These are phyloP conservation scores for Cotesia glomerata DNA, from an alignment of 1,140 invertebrate species.

Conservation along the genomic window DNA sequence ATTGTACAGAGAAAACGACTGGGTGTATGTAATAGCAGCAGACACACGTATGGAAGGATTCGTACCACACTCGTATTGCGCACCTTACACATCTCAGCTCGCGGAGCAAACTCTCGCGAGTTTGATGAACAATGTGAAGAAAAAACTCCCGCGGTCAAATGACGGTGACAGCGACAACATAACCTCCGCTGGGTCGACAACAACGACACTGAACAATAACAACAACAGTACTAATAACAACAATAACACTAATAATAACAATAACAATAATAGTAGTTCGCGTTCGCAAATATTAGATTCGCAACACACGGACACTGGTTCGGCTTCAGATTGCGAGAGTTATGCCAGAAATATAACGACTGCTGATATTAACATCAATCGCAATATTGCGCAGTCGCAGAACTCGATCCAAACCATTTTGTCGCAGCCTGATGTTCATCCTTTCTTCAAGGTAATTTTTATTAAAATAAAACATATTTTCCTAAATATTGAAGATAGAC, in stretches of 20 bases:
- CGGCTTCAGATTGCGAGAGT: constrained; percentile 71
- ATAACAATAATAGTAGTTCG: constrained; percentile 43
- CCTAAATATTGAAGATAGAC: constrained; percentile 8
- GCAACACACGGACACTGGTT: constrained; percentile 63
- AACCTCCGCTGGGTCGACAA: constrained; percentile 28
- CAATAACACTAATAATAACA: no score
- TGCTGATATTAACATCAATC: constrained; percentile 59
- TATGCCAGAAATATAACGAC: constrained; percentile 66
- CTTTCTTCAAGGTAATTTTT: constrained; percentile 79
- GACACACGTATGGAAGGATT: constrained; percentile 90
- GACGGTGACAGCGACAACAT: constrained; percentile 52
- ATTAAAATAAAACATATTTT: neutral
- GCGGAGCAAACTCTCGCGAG: constrained; percentile 74
- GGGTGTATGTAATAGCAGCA: constrained; percentile 93
- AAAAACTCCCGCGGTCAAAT: constrained; percentile 79
- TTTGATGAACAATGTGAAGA: constrained; percentile 74
- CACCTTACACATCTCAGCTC: constrained; percentile 80
- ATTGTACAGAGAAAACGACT: constrained; percentile 93
- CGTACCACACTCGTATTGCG: constrained; percentile 92
- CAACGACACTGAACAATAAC: no score
- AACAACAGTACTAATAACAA: no score
- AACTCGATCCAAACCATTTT: constrained; percentile 68
- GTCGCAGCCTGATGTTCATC: constrained; percentile 76
- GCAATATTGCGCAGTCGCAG: constrained; percentile 64
- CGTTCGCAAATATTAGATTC: constrained; percentile 56